Conservation (phyloP, 2,797 vertebrate species). For the Vespertilio murinus region DNA sequence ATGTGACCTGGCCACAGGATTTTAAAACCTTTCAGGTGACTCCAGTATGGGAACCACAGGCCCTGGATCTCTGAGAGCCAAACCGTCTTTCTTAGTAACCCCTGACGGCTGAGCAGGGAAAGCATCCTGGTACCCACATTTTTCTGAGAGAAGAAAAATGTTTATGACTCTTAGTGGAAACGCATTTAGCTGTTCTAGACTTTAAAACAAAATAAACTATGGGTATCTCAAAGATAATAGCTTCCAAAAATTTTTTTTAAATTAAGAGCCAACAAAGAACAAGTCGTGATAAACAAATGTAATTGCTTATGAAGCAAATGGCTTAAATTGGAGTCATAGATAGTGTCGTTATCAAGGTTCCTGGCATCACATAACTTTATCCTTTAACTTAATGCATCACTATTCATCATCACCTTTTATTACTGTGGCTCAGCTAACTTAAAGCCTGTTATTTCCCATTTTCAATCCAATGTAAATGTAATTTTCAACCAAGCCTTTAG, state of each 20-base stretch:
- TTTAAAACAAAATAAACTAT: constrained; percentile 28
- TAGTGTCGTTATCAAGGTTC: neutral
- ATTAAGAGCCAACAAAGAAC: constrained; percentile 20
- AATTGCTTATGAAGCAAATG: neutral
- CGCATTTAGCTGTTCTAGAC: constrained; percentile 2
- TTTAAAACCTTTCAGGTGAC: neutral
- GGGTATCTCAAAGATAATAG: constrained; percentile 22
- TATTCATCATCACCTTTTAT: constrained; percentile 33
- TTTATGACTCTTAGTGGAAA: constrained; percentile 13
- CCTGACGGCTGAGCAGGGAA: neutral
- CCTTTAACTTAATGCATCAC: neutral
- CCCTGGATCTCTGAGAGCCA: neutral
- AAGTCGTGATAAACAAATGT: constrained; percentile 24
- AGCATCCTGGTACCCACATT: neutral
- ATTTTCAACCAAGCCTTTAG: constrained; percentile 10
- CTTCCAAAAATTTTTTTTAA: constrained; percentile 6
- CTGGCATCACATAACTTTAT: neutral
- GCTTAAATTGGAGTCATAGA: neutral
- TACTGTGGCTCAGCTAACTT: neutral
- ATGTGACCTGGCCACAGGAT: neutral
- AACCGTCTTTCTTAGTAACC: neutral
- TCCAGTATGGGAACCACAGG: neutral
- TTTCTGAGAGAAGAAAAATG: constrained; percentile 8
- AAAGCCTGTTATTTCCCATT: neutral
- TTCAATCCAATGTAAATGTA: constrained; percentile 29